Conservation (phyloP, 2,113 vertebrate species). For the Coturnix japonica region DNA sequence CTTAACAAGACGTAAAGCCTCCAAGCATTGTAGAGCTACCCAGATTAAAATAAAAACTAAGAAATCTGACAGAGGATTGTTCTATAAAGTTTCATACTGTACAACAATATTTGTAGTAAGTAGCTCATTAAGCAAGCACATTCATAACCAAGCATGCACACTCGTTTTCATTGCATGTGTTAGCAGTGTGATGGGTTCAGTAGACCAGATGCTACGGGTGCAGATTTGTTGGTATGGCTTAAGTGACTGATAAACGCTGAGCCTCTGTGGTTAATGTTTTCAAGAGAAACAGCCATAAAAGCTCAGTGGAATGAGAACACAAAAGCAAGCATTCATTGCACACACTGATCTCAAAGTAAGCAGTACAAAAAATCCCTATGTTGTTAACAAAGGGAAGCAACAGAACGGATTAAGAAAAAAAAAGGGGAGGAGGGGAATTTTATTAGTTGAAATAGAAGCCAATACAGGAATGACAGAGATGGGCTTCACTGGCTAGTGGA, state of each 20-base stretch:
- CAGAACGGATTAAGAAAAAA: not conserved
- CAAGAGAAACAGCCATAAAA: conserved; percentile 9
- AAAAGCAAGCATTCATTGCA: not conserved
- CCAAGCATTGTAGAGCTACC: not conserved
- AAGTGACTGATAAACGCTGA: conserved; percentile 17
- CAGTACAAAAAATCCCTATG: not conserved
- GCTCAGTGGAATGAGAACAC: conserved; percentile 11
- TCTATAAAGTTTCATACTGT: conserved; percentile 10
- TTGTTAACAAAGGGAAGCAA: not conserved
- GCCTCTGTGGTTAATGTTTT: conserved; percentile 10
- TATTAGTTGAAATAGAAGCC: not conserved
- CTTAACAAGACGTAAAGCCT: not conserved
- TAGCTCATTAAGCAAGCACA: conserved; percentile 17
- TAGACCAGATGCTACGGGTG: not conserved
- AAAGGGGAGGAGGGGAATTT: not conserved
- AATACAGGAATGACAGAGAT: conserved; percentile 56
- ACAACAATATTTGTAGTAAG: not conserved
- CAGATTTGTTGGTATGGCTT: conserved; percentile 4
- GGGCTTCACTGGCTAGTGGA: not conserved
- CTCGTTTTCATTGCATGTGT: not conserved
- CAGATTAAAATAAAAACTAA: not conserved
- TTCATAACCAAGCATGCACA: conserved; percentile 34
- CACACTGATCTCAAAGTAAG: not conserved
- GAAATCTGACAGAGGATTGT: conserved; percentile 71
- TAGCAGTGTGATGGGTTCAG: not conserved